Percentiles rank a stretch among this genome's conserved stretches.
phyloP scores from a whole-genome alignment of 2,113 vertebrate genomes.

The Scomber colias region DNA sequence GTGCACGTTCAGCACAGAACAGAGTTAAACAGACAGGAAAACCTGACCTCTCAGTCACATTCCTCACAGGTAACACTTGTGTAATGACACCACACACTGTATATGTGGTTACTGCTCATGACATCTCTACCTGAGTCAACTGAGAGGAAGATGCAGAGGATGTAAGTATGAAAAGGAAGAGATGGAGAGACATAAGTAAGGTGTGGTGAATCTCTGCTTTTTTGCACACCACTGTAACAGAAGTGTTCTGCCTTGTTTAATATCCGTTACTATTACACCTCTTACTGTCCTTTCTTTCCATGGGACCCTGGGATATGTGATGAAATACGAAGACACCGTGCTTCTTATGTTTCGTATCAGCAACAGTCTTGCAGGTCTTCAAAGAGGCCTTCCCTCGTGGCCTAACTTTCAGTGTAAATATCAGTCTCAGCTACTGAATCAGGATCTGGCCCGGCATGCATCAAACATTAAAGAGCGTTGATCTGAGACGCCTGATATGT shows the following conservation, averaged over 20 bases:
- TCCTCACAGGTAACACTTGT: constrained; percentile 52
- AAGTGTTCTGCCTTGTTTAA: constrained; percentile 12
- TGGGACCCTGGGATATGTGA: constrained; percentile 37
- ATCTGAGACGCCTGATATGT: constrained; percentile 47
- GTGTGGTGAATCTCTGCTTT: constrained; percentile 45
- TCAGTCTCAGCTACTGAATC: constrained; percentile 49
- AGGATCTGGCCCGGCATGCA: constrained; percentile 37
- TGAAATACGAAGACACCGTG: constrained; percentile 42
- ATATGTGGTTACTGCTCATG: constrained; percentile 47
- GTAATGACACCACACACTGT: constrained; percentile 31
- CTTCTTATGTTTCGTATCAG: constrained; percentile 31
- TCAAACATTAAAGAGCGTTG: constrained; percentile 34
- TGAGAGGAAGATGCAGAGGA: constrained; percentile 49
- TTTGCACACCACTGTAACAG: not conserved
- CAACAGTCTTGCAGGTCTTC: constrained; percentile 40
- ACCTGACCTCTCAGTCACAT: constrained; percentile 44
- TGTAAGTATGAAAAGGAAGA: constrained; percentile 11
- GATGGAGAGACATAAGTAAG: constrained; percentile 29
- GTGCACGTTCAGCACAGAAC: constrained; percentile 1
- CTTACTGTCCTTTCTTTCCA: constrained; percentile 25
- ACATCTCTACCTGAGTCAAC: constrained; percentile 75
- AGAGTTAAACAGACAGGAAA: constrained; percentile 31
- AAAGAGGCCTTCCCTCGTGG: constrained; percentile 31
- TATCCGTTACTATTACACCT: not conserved
- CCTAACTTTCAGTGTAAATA: constrained; percentile 41